phyloP scores from a whole-genome alignment of 2,113 vertebrate genomes.

The Ictidomys tridecemlineatus region DNA sequence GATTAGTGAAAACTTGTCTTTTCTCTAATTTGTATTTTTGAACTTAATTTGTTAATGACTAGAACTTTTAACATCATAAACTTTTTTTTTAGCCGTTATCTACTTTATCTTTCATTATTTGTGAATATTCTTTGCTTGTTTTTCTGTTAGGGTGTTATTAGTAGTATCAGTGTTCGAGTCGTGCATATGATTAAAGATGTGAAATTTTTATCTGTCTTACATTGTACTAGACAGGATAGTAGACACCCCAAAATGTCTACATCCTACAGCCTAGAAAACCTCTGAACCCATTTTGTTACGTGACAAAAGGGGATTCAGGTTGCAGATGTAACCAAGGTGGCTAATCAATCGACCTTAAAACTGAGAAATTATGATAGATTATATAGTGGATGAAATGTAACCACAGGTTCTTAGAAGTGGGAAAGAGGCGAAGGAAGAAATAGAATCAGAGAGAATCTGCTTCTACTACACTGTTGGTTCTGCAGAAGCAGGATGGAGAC shows the following conservation, averaged over 20 bases:
- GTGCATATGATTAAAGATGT: background rate
- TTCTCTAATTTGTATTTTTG: background rate
- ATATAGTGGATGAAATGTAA: background rate
- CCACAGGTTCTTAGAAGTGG: background rate
- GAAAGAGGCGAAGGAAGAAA: background rate
- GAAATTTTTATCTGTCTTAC: background rate
- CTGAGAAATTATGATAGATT: background rate
- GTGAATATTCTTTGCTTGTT: background rate
- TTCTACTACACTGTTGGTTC: background rate
- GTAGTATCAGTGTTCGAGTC: background rate
- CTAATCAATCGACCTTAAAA: background rate
- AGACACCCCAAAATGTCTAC: background rate
- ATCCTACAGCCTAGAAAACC: background rate
- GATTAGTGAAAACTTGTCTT: conserved; percentile 4
- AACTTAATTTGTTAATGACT: background rate
- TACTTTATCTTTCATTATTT: conserved; percentile 35
- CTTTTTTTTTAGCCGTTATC: background rate
- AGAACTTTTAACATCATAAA: background rate
- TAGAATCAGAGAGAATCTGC: background rate
- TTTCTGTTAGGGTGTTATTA: background rate
- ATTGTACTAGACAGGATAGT: background rate
- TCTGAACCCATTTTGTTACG: background rate
- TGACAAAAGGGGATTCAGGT: background rate
- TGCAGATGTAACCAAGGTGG: background rate
- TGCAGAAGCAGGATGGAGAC: background rate